phyloP scores from a whole-genome alignment of 2,797 vertebrate genomes.

The Lophotriccus pileatus region DNA sequence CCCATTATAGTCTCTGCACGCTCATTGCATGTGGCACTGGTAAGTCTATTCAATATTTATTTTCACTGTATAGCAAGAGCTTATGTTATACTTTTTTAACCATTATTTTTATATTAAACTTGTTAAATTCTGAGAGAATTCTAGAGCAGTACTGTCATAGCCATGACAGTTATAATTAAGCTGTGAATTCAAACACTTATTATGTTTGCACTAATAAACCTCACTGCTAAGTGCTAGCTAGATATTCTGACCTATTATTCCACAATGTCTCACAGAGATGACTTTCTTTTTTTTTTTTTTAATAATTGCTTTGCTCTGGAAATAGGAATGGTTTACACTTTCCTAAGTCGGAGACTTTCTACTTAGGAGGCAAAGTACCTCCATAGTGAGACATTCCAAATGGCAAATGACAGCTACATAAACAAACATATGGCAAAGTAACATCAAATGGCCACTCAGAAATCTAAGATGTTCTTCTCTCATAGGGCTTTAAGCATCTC shows the following conservation, averaged over 20 bases:
- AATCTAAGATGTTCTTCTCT: background rate
- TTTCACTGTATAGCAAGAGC: background rate
- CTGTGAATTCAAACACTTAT: background rate
- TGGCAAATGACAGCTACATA: slow-evolving; percentile 10
- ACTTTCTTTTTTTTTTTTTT: background rate
- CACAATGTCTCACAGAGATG: background rate
- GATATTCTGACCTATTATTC: background rate
- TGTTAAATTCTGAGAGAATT: background rate
- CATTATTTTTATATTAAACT: background rate
- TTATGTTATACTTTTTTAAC: background rate
- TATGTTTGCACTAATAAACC: background rate
- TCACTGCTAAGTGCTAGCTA: background rate
- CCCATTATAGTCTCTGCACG: background rate
- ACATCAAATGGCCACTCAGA: slow-evolving; percentile 6
- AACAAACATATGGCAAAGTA: slow-evolving; percentile 21
- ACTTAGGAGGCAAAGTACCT: background rate
- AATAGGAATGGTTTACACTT: background rate
- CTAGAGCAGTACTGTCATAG: background rate
- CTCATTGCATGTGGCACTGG: background rate
- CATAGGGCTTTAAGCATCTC: background rate
- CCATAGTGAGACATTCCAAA: slow-evolving; percentile 5
- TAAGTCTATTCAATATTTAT: background rate
- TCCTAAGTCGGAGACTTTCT: background rate
- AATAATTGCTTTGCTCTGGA: background rate
- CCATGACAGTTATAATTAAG: background rate